Conservation (phyloP, 2,113 vertebrate genomes). For the Abramis brama region DNA sequence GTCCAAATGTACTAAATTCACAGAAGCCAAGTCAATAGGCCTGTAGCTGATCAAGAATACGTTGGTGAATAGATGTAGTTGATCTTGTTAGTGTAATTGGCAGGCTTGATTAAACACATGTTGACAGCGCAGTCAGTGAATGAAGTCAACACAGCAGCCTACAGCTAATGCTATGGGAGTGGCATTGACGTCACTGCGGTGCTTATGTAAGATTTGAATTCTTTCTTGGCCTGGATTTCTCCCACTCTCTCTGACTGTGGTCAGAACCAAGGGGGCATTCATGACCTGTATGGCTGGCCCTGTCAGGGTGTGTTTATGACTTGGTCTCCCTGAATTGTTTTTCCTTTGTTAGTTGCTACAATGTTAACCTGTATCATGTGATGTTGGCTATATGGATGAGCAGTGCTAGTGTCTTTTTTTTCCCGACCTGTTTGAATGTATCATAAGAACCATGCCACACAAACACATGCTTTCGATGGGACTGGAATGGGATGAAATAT, state of each 20-base stretch:
- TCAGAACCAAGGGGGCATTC: constrained; percentile 49
- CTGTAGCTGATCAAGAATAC: neutral
- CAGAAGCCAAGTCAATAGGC: neutral
- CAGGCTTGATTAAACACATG: constrained; percentile 18
- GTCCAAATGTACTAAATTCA: too few species aligned
- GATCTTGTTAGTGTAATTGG: constrained; percentile 25
- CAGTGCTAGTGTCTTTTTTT: neutral
- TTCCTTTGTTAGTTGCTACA: neutral
- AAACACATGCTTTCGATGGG: neutral
- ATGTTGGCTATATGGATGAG: neutral
- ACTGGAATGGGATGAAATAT: constrained; percentile 1
- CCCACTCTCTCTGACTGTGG: constrained; percentile 7
- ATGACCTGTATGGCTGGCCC: constrained; percentile 17
- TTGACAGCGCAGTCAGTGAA: constrained; percentile 33
- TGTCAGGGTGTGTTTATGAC: constrained; percentile 39
- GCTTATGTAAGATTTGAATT: constrained; percentile 47
- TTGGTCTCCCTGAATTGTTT: neutral
- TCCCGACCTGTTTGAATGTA: neutral
- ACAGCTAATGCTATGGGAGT: constrained; percentile 26
- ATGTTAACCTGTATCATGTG: neutral
- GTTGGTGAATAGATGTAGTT: neutral
- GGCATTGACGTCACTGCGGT: constrained; percentile 12
- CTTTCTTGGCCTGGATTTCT: constrained; percentile 37
- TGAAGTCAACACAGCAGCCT: constrained; percentile 22
- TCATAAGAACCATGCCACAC: neutral